Evolutionary conservation across 1,140 invertebrate genomes (phyloP).

Genomic region (Homarus americanus): DNA sequence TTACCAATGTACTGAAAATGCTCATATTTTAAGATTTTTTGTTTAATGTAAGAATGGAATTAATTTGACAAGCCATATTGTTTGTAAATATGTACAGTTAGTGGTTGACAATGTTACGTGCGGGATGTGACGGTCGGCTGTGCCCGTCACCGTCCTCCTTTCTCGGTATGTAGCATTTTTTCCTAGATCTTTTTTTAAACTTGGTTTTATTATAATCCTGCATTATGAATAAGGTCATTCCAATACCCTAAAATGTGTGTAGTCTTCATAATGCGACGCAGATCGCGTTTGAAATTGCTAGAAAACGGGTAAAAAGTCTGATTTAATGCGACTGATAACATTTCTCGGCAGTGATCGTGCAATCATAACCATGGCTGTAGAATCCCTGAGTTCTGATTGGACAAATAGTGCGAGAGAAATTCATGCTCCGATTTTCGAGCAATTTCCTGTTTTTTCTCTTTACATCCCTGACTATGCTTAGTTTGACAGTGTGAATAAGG

Average conservation of each 20-base stretch:
- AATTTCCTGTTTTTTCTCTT: neutral
- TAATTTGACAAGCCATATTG: neutral
- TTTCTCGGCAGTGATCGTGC: constrained; percentile 7
- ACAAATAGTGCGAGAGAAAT: neutral
- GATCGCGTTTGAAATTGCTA: neutral
- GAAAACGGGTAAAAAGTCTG: constrained; percentile 7
- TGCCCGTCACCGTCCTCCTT: neutral
- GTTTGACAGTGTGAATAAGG: neutral
- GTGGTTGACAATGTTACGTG: neutral
- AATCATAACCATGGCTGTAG: neutral
- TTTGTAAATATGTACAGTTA: constrained; percentile 44
- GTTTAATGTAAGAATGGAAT: neutral
- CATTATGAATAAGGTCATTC: neutral
- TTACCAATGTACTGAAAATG: neutral
- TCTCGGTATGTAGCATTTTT: neutral
- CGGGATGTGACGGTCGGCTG: neutral
- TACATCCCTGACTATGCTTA: neutral
- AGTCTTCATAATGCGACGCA: neutral
- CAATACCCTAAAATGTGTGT: constrained; percentile 5
- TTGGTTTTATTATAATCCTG: neutral
- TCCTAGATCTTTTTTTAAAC: neutral
- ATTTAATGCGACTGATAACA: neutral
- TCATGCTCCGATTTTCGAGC: neutral
- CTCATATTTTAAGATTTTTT: neutral
- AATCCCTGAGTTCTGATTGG: neutral